Evolutionary conservation across 2,888 invertebrate species (phyloP).

Genomic region (Cremastobaeus sp.): DNA sequence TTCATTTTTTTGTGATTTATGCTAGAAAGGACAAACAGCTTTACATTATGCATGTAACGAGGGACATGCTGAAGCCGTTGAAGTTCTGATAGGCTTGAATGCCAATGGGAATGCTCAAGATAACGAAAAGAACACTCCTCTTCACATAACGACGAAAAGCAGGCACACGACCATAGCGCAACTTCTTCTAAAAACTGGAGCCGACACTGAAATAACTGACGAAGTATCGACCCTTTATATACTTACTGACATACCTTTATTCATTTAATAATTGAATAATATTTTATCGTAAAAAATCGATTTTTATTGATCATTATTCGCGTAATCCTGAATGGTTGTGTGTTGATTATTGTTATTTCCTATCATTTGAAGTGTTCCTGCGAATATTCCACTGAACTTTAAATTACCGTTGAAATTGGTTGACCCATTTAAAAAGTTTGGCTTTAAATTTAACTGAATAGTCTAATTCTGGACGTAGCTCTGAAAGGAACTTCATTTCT

Average conservation of each 20-base stretch:
- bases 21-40: conserved; percentile 82
- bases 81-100: conserved; percentile 81
- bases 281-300: neutral
- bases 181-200: conserved; percentile 84
- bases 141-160: conserved; percentile 87
- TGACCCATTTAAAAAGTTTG: no score
- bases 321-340: no score
- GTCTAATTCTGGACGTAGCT: no score
- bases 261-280: neutral
- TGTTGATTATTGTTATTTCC: no score
- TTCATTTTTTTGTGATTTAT: conserved; percentile 1
- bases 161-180: conserved; percentile 87
- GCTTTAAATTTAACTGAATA: no score
- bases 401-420: no score
- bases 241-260: no score
- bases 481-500: no score
- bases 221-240: conserved; percentile 53
- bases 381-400: no score
- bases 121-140: conserved; percentile 85
- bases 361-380: no score
- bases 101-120: conserved; percentile 85
- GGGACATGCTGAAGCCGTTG: conserved; percentile 83
- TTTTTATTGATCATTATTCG: neutral
- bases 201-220: conserved; percentile 82
- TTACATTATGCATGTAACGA: conserved; percentile 85